These are phyloP conservation scores for Hypomesus transpacificus DNA, from an alignment of 2,113 vertebrate species.

Conservation along the genomic window DNA sequence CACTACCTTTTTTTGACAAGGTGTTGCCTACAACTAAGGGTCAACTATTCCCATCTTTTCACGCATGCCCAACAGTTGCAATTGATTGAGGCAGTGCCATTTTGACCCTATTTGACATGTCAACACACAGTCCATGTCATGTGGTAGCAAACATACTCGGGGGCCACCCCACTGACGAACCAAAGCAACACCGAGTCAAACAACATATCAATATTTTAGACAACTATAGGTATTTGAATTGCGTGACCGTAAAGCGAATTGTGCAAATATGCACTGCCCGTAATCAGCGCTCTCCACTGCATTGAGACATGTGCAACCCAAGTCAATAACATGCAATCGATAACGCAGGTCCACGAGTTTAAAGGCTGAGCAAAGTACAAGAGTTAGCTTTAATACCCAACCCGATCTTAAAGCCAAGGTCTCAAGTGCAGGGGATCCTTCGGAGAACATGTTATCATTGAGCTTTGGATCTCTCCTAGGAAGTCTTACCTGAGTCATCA, in stretches of 20 bases:
- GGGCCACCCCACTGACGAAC: background rate
- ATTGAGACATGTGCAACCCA: conserved; percentile 18
- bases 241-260: conserved; percentile 1
- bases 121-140: no score
- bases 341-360: conserved; percentile 50
- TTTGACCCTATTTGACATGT: no score
- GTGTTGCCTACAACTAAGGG: conserved; percentile 18
- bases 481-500: conserved; percentile 91
- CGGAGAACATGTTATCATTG: background rate
- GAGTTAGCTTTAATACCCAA: background rate
- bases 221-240: background rate
- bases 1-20: conserved; percentile 35
- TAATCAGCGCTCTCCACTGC: conserved; percentile 9
- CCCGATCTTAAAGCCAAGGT: conserved; percentile 2
- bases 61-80: no score
- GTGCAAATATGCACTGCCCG: conserved; percentile 12
- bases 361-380: conserved; percentile 57
- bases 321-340: conserved; percentile 49
- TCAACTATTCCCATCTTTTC: conserved; percentile 16
- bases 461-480: background rate
- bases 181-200: background rate
- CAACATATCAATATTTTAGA: background rate
- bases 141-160: no score
- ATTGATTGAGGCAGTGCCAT: no score
- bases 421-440: conserved; percentile 2